Percentiles rank a stretch among this genome's conserved stretches.
Conservation (phyloP, 1,140 invertebrate species). For the Sitophilus oryzae region DNA sequence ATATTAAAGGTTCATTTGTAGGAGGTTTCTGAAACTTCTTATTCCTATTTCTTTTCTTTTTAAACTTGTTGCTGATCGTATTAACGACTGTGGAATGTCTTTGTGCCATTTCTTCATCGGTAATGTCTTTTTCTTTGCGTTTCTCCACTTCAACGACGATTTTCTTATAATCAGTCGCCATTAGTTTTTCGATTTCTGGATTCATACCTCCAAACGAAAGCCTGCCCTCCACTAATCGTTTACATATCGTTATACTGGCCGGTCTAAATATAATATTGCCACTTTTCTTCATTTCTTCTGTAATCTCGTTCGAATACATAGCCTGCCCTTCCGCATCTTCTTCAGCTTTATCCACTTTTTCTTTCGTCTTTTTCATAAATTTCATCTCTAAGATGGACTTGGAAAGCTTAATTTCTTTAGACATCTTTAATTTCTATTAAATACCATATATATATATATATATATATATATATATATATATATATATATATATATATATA, state of each 20-base stretch:
- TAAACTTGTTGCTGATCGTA: constrained; percentile 46
- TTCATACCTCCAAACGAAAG: constrained; percentile 86
- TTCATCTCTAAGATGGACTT: constrained; percentile 71
- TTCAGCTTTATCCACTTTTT: constrained; percentile 67
- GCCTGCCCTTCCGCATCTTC: constrained; percentile 65
- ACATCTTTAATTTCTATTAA: no score
- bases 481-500: no score
- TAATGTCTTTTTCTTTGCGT: constrained; percentile 57
- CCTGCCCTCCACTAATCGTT: constrained; percentile 70
- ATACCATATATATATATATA: no score
- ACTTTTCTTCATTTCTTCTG: constrained; percentile 52
- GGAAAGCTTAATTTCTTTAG: constrained; percentile 47
- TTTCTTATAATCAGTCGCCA: constrained; percentile 51
- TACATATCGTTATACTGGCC: constrained; percentile 68
- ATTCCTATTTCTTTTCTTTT: constrained; percentile 34
- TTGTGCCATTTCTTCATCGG: constrained; percentile 64
- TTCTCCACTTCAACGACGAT: constrained; percentile 43
- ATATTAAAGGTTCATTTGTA: constrained; percentile 7
- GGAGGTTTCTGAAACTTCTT: constrained; percentile 38
- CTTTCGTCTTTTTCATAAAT: constrained; percentile 88
- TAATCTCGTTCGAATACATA: constrained; percentile 47
- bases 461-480: no score
- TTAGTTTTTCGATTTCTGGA: constrained; percentile 73
- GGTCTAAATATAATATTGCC: constrained; percentile 65
- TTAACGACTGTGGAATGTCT: constrained; percentile 42